A percentile compares a stretch with the other conserved stretches of the same genome.
Evolutionary conservation across 2,888 invertebrate genomes (phyloP).

Genomic region (Tricholauxania praeusta): DNA sequence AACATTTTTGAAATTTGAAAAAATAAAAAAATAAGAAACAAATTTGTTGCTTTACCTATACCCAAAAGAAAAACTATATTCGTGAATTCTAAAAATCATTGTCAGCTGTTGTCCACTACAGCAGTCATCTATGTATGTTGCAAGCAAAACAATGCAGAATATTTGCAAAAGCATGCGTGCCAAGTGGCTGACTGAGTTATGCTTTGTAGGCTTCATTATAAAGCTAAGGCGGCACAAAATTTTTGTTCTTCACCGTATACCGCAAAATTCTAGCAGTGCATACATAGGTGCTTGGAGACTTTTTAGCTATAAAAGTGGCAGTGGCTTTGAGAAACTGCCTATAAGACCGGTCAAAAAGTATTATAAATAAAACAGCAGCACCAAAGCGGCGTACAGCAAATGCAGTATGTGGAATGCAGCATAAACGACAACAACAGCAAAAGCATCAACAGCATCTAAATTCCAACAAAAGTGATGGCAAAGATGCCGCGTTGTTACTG

Average conservation of each 20-base stretch:
- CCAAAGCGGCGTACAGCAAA: not conserved
- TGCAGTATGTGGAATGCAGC: not conserved
- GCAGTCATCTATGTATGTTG: too few species aligned
- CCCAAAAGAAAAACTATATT: not conserved
- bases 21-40: not conserved
- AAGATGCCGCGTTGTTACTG: too few species aligned
- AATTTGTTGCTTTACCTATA: not conserved
- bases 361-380: constrained; percentile 23
- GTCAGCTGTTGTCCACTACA: too few species aligned
- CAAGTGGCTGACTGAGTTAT: constrained; percentile 14
- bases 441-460: too few species aligned
- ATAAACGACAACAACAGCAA: too few species aligned
- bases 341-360: constrained; percentile 14
- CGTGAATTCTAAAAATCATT: too few species aligned
- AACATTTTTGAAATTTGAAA: too few species aligned
- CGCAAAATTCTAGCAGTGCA: not conserved
- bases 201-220: constrained; percentile 12
- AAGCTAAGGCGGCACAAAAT: not conserved
- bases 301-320: too few species aligned
- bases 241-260: not conserved
- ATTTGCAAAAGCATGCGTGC: constrained; percentile 5
- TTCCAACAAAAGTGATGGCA: too few species aligned
- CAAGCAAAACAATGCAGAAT: too few species aligned
- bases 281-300: too few species aligned
- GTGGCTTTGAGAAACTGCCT: constrained; percentile 3